Percentiles rank a stretch among this genome's conserved stretches.
Evolutionary conservation across 2,888 invertebrate species (phyloP).

Genomic region (Ganaspis brasiliensis): DNA sequence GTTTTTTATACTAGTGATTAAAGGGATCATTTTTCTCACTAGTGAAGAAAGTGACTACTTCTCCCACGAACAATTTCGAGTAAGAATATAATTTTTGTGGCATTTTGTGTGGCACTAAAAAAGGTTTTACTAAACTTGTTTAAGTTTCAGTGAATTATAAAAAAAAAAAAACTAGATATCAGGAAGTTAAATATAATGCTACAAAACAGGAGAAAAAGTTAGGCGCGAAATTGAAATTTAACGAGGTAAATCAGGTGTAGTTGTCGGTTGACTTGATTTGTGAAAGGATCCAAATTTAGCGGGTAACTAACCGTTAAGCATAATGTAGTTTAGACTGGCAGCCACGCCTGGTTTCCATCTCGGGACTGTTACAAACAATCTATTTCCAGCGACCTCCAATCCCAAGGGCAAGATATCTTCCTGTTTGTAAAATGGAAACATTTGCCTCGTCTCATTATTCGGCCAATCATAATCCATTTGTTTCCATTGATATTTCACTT

Average conservation of each 20-base stretch:
- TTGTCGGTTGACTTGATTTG: not conserved
- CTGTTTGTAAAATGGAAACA: conserved; percentile 78
- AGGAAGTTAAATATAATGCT: no score
- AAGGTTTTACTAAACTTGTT: no score
- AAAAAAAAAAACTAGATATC: no score
- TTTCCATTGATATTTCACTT: conserved; percentile 88
- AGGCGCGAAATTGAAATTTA: not conserved
- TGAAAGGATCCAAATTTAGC: conserved; percentile 5
- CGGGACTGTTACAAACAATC: conserved; percentile 88
- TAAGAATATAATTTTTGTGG: no score
- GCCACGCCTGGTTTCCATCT: conserved; percentile 89
- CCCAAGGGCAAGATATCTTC: conserved; percentile 89
- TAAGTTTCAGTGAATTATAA: no score
- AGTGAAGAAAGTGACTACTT: no score
- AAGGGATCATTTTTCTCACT: no score
- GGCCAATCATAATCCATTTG: conserved; percentile 87
- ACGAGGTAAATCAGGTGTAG: not conserved
- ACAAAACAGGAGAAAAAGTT: no score
- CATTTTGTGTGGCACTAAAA: no score
- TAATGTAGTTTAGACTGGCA: conserved; percentile 88
- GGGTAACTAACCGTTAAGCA: conserved; percentile 84
- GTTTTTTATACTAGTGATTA: no score
- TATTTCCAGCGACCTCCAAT: conserved; percentile 86
- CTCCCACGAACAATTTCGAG: no score
- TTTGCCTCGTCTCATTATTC: conserved; percentile 81